phyloP scores from a whole-genome alignment of 2,113 vertebrate genomes.

The Holacanthus passer region DNA sequence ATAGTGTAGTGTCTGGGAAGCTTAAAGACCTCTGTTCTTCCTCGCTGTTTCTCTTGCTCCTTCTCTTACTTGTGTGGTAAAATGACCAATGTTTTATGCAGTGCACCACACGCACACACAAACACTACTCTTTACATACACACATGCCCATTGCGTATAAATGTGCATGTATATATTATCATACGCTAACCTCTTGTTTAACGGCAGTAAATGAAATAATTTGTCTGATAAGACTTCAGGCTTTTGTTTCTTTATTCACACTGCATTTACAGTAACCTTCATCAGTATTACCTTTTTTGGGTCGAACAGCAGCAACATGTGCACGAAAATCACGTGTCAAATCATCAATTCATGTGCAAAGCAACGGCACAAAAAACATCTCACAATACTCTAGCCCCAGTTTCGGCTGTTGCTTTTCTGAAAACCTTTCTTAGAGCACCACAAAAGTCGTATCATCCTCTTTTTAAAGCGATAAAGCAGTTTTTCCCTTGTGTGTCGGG shows the following conservation, averaged over 20 bases:
- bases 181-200: neutral
- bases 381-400: neutral
- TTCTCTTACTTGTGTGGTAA: constrained; percentile 28
- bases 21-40: constrained; percentile 40
- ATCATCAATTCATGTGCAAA: constrained; percentile 15
- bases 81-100: constrained; percentile 19
- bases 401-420: neutral
- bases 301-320: constrained; percentile 13
- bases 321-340: neutral
- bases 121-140: neutral
- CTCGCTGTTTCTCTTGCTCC: constrained; percentile 17
- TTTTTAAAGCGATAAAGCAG: neutral
- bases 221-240: neutral
- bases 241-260: neutral
- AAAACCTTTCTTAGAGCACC: neutral
- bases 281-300: neutral
- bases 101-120: neutral
- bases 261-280: constrained; percentile 8
- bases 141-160: too few species aligned
- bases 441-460: neutral
- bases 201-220: neutral
- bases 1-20: constrained; percentile 61
- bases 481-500: neutral
- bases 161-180: neutral
- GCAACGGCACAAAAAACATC: neutral